Conservation (phyloP, 2,888 invertebrate genomes). For the Phasia obesa region DNA sequence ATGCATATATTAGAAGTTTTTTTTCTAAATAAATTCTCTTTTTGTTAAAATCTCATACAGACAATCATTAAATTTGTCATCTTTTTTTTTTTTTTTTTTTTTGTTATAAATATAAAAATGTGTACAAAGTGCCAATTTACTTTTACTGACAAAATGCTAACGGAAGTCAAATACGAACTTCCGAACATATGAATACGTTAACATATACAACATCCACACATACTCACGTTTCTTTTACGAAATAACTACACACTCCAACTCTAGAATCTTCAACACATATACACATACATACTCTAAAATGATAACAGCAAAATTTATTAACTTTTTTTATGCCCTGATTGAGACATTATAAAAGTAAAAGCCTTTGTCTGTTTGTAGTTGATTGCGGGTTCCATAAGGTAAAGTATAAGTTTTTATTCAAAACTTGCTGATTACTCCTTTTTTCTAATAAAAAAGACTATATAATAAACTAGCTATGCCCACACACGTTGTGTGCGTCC, state of each 20-base stretch:
- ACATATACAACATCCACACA: conserved; percentile 19
- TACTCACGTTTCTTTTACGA: too few relatives aligned
- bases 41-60: conserved; percentile 37
- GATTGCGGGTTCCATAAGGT: background rate
- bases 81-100: conserved; percentile 5
- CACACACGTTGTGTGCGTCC: too few relatives aligned
- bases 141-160: conserved; percentile 72
- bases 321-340: conserved; percentile 18
- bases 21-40: conserved; percentile 25
- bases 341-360: background rate
- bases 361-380: background rate
- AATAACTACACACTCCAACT: background rate
- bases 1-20: conserved; percentile 46
- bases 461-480: too few relatives aligned
- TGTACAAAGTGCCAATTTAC: conserved; percentile 67
- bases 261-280: background rate
- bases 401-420: conserved; percentile 13
- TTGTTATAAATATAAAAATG: conserved; percentile 13
- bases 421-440: background rate
- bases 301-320: conserved; percentile 51
- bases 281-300: background rate
- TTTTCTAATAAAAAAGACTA: background rate
- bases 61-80: conserved; percentile 70
- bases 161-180: conserved; percentile 72
- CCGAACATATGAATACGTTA: conserved; percentile 55